A percentile compares a stretch with the other conserved stretches of the same genome.
These are phyloP conservation scores for Catharus ustulatus DNA, from an alignment of 2,797 vertebrate genomes.

Conservation along the genomic window DNA sequence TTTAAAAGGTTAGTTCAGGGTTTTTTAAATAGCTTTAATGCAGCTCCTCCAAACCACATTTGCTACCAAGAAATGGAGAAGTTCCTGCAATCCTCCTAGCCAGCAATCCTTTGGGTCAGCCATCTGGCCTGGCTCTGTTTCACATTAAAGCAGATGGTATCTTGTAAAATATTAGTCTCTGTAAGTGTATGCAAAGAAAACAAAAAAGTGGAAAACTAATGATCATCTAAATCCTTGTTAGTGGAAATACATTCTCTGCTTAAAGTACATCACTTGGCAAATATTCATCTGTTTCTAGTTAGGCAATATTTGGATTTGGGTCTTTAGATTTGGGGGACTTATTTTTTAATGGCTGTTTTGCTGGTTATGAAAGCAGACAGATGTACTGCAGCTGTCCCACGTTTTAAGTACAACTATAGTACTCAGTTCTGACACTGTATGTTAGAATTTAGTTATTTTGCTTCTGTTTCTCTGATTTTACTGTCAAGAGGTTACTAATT, in stretches of 20 bases:
- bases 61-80: not conserved
- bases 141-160: not conserved
- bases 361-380: not conserved
- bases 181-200: not conserved
- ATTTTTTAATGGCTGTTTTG: not conserved
- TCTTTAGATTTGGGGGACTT: not conserved
- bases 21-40: not conserved
- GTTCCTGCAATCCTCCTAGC: not conserved
- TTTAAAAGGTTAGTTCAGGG: not conserved
- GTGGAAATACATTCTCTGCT: not conserved
- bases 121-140: not conserved
- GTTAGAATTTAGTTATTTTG: not conserved
- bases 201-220: not conserved
- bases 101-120: not conserved
- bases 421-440: not conserved
- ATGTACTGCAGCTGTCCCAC: not conserved
- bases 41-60: not conserved
- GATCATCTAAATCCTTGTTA: not conserved
- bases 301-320: not conserved
- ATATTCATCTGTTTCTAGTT: not conserved
- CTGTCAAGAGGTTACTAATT: not conserved
- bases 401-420: not conserved
- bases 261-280: not conserved
- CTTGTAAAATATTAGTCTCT: not conserved
- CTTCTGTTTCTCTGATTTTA: not conserved